Conservation (phyloP, 2,797 vertebrate species). For the Discoglossus pictus region DNA sequence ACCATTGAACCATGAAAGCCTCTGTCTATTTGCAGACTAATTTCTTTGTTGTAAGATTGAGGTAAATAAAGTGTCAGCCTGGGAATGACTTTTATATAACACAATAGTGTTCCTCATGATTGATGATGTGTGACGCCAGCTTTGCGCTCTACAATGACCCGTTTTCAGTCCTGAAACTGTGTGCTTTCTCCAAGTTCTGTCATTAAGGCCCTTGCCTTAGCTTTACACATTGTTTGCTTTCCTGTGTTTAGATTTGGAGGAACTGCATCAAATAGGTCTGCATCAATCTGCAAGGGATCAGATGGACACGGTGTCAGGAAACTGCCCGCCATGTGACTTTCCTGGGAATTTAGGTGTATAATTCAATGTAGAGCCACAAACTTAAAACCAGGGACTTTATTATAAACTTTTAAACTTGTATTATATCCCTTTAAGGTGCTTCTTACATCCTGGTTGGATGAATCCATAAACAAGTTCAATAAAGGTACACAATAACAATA, state of each 20-base stretch:
- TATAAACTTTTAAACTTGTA: too few species aligned
- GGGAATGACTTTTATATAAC: conserved; percentile 1
- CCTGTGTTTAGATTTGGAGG: conserved; percentile 9
- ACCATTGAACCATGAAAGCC: too few species aligned
- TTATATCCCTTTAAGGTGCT: too few species aligned
- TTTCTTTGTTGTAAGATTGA: conserved; percentile 6
- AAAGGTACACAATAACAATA: too few species aligned
- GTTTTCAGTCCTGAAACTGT: neutral
- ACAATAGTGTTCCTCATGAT: conserved; percentile 2
- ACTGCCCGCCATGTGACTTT: neutral
- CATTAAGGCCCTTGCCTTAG: neutral
- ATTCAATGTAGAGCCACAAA: too few species aligned
- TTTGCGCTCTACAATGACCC: neutral
- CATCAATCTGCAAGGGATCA: neutral
- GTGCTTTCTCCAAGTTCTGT: conserved; percentile 27
- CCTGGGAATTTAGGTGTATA: too few species aligned
- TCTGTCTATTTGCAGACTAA: conserved; percentile 12
- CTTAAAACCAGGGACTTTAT: too few species aligned
- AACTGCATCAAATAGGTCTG: conserved; percentile 13
- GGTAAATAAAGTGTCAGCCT: conserved; percentile 16
- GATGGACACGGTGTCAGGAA: conserved; percentile 26
- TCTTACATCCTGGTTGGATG: too few species aligned
- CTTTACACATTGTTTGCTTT: conserved; percentile 6
- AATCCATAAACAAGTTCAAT: too few species aligned
- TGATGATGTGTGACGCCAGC: neutral